Evolutionary conservation across 30 jellyfish, hydroid and myxozoan species (phyloP).

Genomic region (Aurelia sp.): DNA sequence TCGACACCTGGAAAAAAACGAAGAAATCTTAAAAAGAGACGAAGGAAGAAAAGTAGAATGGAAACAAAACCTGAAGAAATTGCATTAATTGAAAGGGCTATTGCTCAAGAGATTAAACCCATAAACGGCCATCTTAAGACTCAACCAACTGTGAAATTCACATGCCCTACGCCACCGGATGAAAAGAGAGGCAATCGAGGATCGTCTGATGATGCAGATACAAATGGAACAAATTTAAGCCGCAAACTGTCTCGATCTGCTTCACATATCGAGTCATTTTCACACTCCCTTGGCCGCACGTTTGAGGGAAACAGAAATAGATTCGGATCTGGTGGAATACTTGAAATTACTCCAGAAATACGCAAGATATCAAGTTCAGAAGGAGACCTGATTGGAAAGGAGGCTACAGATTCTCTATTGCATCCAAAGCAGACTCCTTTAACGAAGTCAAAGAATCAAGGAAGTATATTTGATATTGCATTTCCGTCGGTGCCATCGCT

Average conservation of each 20-base stretch:
- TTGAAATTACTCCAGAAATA: slow-evolving; percentile 3
- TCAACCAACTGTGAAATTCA: slow-evolving; percentile 19
- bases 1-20: neutral
- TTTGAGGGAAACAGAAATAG: slow-evolving; percentile 12
- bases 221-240: slow-evolving; percentile 34
- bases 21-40: slow-evolving; percentile 14
- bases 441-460: neutral
- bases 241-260: slow-evolving; percentile 62
- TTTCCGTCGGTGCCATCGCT: slow-evolving; percentile 60
- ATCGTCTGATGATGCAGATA: neutral
- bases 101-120: slow-evolving; percentile 19
- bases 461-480: slow-evolving; percentile 47
- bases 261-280: slow-evolving; percentile 23
- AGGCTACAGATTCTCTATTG: no score
- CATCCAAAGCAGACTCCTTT: no score
- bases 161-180: slow-evolving; percentile 47
- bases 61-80: slow-evolving; percentile 50
- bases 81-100: slow-evolving; percentile 35
- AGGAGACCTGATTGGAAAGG: slow-evolving; percentile 35
- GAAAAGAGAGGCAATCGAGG: no score
- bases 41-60: slow-evolving; percentile 37
- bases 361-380: slow-evolving; percentile 58
- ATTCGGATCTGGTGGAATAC: neutral
- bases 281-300: slow-evolving; percentile 5
- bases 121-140: slow-evolving; percentile 37